Evolutionary conservation across 2,113 vertebrate genomes (phyloP).

Genomic region (Pithys albifrons): DNA sequence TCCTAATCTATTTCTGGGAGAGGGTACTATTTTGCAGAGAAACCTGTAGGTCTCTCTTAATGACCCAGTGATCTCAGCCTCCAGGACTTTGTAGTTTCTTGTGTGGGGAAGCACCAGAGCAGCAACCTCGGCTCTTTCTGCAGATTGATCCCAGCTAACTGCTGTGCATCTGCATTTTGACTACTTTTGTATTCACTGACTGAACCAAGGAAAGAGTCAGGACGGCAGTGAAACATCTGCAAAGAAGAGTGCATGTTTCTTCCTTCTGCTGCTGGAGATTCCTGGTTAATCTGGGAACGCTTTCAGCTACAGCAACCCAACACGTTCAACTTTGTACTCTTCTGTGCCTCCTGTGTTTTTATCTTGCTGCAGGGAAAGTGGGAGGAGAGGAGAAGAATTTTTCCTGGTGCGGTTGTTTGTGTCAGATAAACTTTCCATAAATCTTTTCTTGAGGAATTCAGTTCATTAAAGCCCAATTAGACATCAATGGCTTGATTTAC

Average conservation of each 20-base stretch:
- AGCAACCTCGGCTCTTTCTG: conserved; percentile 43
- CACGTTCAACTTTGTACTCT: conserved; percentile 11
- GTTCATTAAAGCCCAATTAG: conserved; percentile 52
- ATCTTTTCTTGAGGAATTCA: conserved; percentile 52
- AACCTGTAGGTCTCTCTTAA: conserved; percentile 50
- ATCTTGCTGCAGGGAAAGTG: neutral
- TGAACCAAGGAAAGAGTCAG: neutral
- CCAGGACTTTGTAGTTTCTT: conserved; percentile 66
- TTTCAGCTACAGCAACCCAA: fast-evolving
- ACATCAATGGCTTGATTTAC: conserved; percentile 22
- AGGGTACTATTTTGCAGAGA: conserved; percentile 47
- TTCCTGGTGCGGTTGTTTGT: neutral
- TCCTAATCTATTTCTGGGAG: conserved; percentile 32
- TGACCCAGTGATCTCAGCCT: conserved; percentile 55
- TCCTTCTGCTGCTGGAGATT: conserved; percentile 17
- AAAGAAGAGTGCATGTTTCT: neutral
- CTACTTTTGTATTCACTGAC: neutral
- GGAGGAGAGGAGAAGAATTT: neutral
- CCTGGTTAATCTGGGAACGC: neutral
- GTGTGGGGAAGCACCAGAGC: conserved; percentile 48
- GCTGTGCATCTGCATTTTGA: conserved; percentile 42
- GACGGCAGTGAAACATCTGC: conserved; percentile 39
- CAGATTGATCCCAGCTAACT: neutral
- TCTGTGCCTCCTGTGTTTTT: neutral
- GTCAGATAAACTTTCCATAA: conserved; percentile 6